These are phyloP conservation scores for Sphaeridia pumilis DNA, from an alignment of 2,888 invertebrate species.

Conservation along the genomic window DNA sequence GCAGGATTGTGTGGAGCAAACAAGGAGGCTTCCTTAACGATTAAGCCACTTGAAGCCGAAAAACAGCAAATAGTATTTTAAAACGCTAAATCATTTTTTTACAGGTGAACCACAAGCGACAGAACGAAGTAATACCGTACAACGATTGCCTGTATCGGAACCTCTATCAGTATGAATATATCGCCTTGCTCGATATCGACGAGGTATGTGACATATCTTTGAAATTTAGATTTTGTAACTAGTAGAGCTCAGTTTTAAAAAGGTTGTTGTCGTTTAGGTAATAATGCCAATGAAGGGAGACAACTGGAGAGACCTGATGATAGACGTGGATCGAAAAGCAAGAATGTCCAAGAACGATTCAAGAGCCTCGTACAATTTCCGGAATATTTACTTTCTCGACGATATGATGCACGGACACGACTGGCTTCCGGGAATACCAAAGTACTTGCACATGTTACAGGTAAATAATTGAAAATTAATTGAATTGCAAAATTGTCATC, in stretches of 20 bases:
- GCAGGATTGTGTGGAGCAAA: neutral
- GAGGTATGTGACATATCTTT: slow-evolving; percentile 54
- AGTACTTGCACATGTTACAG: slow-evolving; percentile 77
- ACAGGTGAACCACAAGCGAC: slow-evolving; percentile 73
- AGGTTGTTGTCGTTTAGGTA: too few relatives aligned
- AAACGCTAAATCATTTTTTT: neutral
- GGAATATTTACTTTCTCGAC: slow-evolving; percentile 87
- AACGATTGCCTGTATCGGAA: slow-evolving; percentile 92
- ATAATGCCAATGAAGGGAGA: slow-evolving; percentile 70
- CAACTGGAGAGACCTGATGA: slow-evolving; percentile 68
- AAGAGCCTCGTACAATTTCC: slow-evolving; percentile 70
- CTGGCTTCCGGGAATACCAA: slow-evolving; percentile 66
- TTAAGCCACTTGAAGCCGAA: neutral
- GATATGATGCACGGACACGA: slow-evolving; percentile 68
- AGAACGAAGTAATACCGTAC: slow-evolving; percentile 90
- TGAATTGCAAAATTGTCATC: neutral
- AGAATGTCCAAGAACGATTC: slow-evolving; percentile 54
- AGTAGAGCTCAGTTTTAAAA: neutral
- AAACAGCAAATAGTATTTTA: neutral
- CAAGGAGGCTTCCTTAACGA: neutral
- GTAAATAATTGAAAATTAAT: slow-evolving; percentile 12
- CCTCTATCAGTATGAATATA: slow-evolving; percentile 76
- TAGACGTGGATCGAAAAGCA: slow-evolving; percentile 55
- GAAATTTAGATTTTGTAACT: neutral
- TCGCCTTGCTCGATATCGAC: slow-evolving; percentile 84